These are phyloP conservation scores for Heliconius eleuchia DNA, from an alignment of 1,140 invertebrate species.

Conservation along the genomic window DNA sequence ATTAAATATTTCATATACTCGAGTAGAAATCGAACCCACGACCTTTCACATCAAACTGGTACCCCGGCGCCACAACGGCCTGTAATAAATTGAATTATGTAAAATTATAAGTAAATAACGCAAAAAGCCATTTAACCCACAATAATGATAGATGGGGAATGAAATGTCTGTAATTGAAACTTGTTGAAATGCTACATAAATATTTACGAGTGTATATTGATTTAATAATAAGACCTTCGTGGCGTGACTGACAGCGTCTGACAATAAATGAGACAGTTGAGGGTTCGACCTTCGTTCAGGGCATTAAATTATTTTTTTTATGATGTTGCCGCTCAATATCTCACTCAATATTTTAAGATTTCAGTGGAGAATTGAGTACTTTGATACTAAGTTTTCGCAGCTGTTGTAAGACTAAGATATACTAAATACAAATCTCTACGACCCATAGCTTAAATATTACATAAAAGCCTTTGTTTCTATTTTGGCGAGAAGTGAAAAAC, in stretches of 20 bases:
- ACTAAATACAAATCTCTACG: too few species aligned
- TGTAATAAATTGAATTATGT: neutral
- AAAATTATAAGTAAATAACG: neutral
- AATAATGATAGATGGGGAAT: neutral
- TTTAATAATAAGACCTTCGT: neutral
- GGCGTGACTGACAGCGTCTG: neutral
- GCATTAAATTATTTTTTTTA: neutral
- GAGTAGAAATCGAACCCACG: too few species aligned
- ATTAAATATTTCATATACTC: too few species aligned
- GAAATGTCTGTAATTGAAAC: neutral
- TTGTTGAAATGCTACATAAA: slow-evolving; percentile 4
- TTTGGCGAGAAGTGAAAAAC: too few species aligned
- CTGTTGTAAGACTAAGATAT: too few species aligned
- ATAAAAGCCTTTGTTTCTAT: neutral
- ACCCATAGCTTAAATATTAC: too few species aligned
- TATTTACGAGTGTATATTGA: neutral
- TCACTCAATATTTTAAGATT: too few species aligned
- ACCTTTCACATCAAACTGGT: too few species aligned
- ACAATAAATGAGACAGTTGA: neutral
- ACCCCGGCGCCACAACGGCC: too few species aligned
- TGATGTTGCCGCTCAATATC: neutral
- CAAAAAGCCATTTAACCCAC: slow-evolving; percentile 1
- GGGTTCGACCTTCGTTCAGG: neutral
- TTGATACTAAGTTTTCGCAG: too few species aligned
- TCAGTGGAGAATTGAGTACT: too few species aligned